Evolutionary conservation across 1,140 invertebrate species (phyloP).

Genomic region (Elysia chlorotica): DNA sequence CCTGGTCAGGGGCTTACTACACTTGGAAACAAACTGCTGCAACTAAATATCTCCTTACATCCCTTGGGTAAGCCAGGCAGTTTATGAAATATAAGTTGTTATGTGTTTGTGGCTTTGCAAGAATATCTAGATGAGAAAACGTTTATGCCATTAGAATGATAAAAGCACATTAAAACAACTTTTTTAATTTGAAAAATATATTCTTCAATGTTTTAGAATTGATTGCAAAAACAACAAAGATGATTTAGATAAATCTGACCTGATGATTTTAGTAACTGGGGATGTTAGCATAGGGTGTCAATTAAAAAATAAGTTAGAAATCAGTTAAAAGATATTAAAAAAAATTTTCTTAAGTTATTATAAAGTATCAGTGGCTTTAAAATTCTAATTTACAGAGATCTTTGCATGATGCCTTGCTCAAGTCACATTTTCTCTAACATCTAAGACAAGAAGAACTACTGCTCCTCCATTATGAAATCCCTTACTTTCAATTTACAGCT

Average conservation of each 20-base stretch:
- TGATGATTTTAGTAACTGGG: not conserved
- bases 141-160: not conserved
- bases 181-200: not conserved
- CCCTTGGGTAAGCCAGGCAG: constrained; percentile 42
- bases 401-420: too few relatives aligned
- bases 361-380: too few relatives aligned
- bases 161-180: not conserved
- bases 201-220: not conserved
- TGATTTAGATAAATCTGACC: not conserved
- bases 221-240: not conserved
- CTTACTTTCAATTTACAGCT: constrained; percentile 33
- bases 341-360: too few relatives aligned
- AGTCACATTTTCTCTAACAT: too few relatives aligned
- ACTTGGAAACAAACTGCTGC: constrained; percentile 51
- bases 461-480: not conserved
- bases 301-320: too few relatives aligned
- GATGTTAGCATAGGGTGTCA: too few relatives aligned
- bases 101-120: not conserved
- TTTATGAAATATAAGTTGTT: not conserved
- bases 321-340: too few relatives aligned
- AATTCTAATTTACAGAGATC: too few relatives aligned
- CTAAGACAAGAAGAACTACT: not conserved
- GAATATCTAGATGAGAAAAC: not conserved
- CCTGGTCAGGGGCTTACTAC: constrained; percentile 52
- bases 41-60: constrained; percentile 48